phyloP scores from a whole-genome alignment of 2,888 invertebrate genomes.

The Netelia virgata region DNA sequence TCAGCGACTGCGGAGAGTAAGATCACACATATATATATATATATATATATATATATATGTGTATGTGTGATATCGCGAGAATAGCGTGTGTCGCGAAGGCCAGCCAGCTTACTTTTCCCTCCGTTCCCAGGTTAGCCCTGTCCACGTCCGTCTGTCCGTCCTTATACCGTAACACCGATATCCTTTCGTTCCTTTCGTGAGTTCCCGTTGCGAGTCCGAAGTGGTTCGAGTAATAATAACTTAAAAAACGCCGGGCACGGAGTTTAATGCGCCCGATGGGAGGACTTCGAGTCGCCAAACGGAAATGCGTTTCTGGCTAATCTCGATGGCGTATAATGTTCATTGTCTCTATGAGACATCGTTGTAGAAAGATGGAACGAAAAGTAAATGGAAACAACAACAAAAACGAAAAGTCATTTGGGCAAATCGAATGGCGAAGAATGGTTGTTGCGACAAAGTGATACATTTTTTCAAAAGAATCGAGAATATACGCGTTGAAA shows the following conservation, averaged over 20 bases:
- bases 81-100: constrained; percentile 79
- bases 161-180: constrained; percentile 37
- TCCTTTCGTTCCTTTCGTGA: constrained; percentile 64
- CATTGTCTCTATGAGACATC: too few species aligned
- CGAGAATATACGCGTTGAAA: too few species aligned
- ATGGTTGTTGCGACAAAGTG: too few species aligned
- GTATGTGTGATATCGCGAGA: not conserved
- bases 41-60: not conserved
- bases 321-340: not conserved
- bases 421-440: too few species aligned
- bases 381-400: too few species aligned
- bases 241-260: constrained; percentile 56
- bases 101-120: constrained; percentile 80
- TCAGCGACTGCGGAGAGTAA: constrained; percentile 46
- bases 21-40: constrained; percentile 27
- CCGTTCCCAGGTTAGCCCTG: constrained; percentile 75
- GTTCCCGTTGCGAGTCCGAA: constrained; percentile 55
- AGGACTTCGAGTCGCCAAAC: not conserved
- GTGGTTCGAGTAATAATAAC: constrained; percentile 16
- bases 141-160: constrained; percentile 39
- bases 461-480: too few species aligned
- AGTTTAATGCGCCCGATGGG: constrained; percentile 48
- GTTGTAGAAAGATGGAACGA: too few species aligned
- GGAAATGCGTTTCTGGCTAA: not conserved
- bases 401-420: too few species aligned